These are phyloP conservation scores for Strongylocentrotus purpuratus DNA, from an alignment of 35 echinoderm and acorn worm genomes.

Conservation along the genomic window DNA sequence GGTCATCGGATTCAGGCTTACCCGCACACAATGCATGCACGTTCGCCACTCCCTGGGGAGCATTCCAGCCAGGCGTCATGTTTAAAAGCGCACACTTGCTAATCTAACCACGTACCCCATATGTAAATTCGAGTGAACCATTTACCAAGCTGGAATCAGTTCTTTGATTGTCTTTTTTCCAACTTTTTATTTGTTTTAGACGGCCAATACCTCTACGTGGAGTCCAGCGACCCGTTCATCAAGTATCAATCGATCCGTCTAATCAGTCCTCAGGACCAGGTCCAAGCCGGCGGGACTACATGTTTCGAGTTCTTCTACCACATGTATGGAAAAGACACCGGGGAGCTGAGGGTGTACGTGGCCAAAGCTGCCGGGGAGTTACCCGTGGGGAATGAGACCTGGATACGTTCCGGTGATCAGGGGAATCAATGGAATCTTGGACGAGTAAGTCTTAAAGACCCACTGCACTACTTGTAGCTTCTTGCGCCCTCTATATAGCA, in stretches of 20 bases:
- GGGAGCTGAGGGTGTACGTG: constrained; percentile 64
- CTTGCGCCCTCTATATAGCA: too few species aligned
- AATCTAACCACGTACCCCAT: too few species aligned
- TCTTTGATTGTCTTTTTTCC: neutral
- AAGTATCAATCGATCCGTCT: neutral
- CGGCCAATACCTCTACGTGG: neutral
- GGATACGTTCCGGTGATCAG: constrained; percentile 19
- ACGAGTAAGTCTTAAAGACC: neutral
- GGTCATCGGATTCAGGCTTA: too few species aligned
- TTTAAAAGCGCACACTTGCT: too few species aligned
- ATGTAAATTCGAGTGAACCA: too few species aligned
- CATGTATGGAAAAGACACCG: constrained; percentile 78
- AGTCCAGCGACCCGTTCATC: neutral
- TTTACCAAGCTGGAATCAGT: neutral
- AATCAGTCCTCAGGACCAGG: neutral
- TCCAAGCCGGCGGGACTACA: constrained; percentile 24
- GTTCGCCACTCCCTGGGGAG: too few species aligned
- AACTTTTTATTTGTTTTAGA: neutral
- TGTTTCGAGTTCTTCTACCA: constrained; percentile 92
- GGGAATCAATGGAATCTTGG: constrained; percentile 51
- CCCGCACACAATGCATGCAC: too few species aligned
- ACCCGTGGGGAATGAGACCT: constrained; percentile 26
- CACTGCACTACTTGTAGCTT: too few species aligned
- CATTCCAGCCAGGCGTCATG: too few species aligned
- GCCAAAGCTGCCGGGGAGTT: neutral